phyloP scores from a whole-genome alignment of 2,888 invertebrate genomes.

The Drosophila limbata region DNA sequence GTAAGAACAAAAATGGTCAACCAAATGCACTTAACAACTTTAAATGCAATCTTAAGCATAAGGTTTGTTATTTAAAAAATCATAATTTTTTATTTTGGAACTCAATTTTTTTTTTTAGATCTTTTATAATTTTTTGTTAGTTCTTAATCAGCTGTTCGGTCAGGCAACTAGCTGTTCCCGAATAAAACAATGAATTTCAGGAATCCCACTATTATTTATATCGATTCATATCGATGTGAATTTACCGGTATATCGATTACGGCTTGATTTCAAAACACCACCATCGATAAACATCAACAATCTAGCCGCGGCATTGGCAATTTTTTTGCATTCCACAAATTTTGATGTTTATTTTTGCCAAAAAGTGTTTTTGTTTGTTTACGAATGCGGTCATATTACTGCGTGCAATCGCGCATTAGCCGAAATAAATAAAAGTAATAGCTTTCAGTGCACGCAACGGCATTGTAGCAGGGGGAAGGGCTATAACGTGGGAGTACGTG shows the following conservation, averaged over 20 bases:
- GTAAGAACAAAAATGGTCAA: too few species aligned
- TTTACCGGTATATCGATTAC: not conserved
- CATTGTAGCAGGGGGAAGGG: not conserved
- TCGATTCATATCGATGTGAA: not conserved
- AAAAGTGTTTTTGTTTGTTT: not conserved
- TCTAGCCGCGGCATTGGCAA: slow-evolving; percentile 44
- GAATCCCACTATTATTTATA: not conserved
- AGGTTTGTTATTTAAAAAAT: too few species aligned
- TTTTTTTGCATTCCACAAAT: slow-evolving; percentile 1
- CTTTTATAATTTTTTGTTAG: too few species aligned
- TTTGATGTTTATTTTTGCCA: slow-evolving; percentile 1
- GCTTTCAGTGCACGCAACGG: not conserved
- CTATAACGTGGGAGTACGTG: slow-evolving; percentile 44
- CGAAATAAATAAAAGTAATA: slow-evolving; percentile 1
- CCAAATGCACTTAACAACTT: too few species aligned
- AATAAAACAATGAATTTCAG: not conserved
- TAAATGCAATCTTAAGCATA: too few species aligned
- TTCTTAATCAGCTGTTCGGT: not conserved
- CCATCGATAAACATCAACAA: slow-evolving; percentile 22
- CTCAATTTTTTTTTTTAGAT: too few species aligned
- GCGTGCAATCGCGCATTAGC: slow-evolving; percentile 5
- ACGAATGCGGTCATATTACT: slow-evolving; percentile 15
- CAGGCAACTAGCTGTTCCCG: not conserved
- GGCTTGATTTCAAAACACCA: not conserved
- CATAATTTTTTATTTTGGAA: too few species aligned